A percentile compares a stretch with the other conserved stretches of the same genome.
These are phyloP conservation scores for Chroicocephalus ridibundus DNA, from an alignment of 2,113 vertebrate genomes.

Conservation along the genomic window DNA sequence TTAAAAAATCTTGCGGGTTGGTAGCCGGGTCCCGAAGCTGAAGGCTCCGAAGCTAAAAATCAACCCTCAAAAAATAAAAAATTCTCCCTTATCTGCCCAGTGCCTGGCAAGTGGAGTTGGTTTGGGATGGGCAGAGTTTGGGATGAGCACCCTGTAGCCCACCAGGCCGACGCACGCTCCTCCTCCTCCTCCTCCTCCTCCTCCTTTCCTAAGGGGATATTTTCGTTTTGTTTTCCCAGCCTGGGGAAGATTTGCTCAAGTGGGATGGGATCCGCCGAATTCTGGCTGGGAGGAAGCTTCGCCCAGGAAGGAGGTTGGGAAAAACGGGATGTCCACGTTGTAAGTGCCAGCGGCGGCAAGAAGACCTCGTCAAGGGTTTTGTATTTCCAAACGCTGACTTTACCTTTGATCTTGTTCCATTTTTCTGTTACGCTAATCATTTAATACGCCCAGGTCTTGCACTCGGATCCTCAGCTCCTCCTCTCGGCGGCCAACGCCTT, in stretches of 20 bases:
- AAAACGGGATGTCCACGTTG: fast-evolving
- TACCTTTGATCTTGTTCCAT: background rate
- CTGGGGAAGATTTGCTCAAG: background rate
- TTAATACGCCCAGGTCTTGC: background rate
- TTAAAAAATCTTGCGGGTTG: background rate
- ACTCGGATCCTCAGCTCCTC: fast-evolving
- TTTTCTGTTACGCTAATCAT: background rate
- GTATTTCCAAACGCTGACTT: background rate
- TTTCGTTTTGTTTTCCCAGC: background rate
- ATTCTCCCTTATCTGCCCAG: no score
- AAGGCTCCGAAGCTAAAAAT: background rate
- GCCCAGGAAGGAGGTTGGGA: no score
- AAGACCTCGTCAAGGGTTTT: background rate
- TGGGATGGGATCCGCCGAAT: background rate
- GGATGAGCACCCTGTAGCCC: background rate
- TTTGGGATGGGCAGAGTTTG: background rate
- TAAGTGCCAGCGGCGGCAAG: background rate
- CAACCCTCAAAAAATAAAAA: background rate
- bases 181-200: background rate
- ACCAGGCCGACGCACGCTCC: background rate
- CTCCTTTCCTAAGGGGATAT: background rate
- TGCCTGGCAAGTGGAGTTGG: background rate
- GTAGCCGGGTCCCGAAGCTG: background rate
- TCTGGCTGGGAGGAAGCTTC: background rate
- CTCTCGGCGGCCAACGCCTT: background rate